Conservation (phyloP, 1,140 invertebrate genomes). For the Sitobion miscanthi region DNA sequence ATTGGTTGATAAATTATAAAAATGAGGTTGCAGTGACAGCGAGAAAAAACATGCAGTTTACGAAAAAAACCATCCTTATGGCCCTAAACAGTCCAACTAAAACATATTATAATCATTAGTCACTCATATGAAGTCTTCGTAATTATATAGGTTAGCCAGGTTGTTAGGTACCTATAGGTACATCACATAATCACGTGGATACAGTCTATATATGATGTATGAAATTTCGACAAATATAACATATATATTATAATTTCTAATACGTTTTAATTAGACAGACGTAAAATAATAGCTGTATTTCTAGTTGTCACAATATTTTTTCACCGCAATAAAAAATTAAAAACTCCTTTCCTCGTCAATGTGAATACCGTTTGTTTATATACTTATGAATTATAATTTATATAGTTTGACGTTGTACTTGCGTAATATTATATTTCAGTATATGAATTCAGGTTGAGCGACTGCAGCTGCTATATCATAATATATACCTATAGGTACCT, state of each 20-base stretch:
- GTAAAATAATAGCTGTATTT: neutral
- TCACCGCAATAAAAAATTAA: neutral
- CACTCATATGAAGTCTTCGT: neutral
- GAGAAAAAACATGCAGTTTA: neutral
- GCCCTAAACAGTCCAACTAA: neutral
- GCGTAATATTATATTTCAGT: slow-evolving; percentile 2
- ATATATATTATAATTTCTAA: neutral
- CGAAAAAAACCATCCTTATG: neutral
- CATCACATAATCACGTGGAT: neutral
- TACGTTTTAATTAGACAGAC: neutral
- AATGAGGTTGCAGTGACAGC: neutral
- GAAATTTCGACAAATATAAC: neutral
- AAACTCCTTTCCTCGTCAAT: neutral
- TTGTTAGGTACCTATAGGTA: neutral
- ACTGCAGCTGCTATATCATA: neutral
- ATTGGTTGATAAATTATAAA: neutral
- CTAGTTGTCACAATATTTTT: neutral
- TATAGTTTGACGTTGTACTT: neutral
- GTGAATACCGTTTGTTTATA: neutral
- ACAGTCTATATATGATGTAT: neutral
- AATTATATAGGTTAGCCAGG: neutral
- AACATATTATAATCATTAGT: neutral
- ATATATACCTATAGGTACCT: neutral
- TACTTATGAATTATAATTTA: neutral
- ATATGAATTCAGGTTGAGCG: neutral